Base-by-base conservation (phyloP, 2,113 vertebrate species). In the Cnemophilus loriae region DNA sequence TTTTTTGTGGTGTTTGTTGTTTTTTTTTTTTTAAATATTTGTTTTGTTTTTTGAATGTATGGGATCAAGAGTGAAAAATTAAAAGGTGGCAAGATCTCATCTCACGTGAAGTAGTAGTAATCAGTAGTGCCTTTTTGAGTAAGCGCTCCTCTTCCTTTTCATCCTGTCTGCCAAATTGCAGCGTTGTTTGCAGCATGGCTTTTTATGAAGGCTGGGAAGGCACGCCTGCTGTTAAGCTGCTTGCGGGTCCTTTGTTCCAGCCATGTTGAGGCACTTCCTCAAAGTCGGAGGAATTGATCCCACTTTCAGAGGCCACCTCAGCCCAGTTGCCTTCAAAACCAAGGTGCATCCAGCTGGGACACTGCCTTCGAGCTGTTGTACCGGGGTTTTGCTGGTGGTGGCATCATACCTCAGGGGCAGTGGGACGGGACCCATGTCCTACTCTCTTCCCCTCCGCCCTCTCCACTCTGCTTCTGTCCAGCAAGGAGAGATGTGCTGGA, bases 391-490 rank as follows among this genome's bases (percentile, higher is more conserved):
- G 50, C 33, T 84, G 28, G 26, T 56, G 14, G 55, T 81, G 60
- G 56, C 41, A 24, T 24, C 0, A 0, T 27, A 55, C 13, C 42
- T 60, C 3, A 2, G 0, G 9, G 32, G 15, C 2, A 3, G 16
- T 35, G 56, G 37, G 21, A 33, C 87, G 50, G 59, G 46, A 89
- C 20, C 15, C 3, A 1, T 21, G 14, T 60, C 47, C 33, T 4
- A 1, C n/a, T 61, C 24, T 47, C 3, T 46, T 76, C 16, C 10
- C 12, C 4, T 41, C 15, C 17, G 17, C 20, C 9, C 24, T 50
- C 2, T 83, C 8, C 21, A 10, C 16, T 79, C 67, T 90, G 52
- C 52, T 84, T n/a, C 33, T 63, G 7, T 82, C 24, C 3, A 7
- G 12, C 33, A 33, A 61, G 56, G 37, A 61, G 44, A 33, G 23